Evolutionary conservation across 2,797 vertebrate species (phyloP).

Genomic region (Champsocephalus gunnari): DNA sequence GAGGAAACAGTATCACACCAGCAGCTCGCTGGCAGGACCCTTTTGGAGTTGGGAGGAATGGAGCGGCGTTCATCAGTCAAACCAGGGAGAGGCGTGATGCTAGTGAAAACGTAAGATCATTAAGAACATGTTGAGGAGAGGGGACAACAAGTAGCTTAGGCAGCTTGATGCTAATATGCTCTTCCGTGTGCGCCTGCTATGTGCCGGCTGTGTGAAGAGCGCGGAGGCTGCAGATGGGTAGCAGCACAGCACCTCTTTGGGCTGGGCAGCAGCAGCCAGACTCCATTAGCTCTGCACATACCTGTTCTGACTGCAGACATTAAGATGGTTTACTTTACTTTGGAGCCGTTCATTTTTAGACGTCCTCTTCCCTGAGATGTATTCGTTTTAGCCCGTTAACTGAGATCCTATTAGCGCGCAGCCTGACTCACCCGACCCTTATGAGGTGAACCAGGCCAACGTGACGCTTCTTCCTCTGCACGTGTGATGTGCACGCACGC

Average conservation of each 20-base stretch:
- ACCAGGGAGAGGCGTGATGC: constrained; percentile 49
- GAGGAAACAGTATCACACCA: constrained; percentile 44
- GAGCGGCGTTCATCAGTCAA: constrained; percentile 64
- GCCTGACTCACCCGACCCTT: constrained; percentile 64
- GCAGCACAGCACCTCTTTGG: constrained; percentile 4
- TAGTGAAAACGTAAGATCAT: constrained; percentile 50
- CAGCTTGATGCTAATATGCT: constrained; percentile 6
- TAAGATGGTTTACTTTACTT: constrained; percentile 18
- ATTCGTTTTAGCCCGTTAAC: constrained; percentile 33
- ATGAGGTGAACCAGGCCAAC: constrained; percentile 69
- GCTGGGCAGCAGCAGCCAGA: background rate
- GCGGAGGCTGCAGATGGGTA: constrained; percentile 21
- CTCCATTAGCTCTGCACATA: background rate
- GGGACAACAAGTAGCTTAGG: constrained; percentile 15
- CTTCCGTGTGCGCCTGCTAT: constrained; percentile 14
- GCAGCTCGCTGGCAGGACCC: constrained; percentile 51
- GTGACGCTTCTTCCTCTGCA: constrained; percentile 32
- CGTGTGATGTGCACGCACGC: constrained; percentile 44
- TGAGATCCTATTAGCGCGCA: constrained; percentile 66
- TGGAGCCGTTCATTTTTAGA: constrained; percentile 52
- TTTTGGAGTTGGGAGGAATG: constrained; percentile 58
- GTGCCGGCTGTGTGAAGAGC: background rate
- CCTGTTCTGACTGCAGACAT: background rate
- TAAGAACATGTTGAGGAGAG: constrained; percentile 11
- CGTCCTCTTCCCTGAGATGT: constrained; percentile 46